Evolutionary conservation across 2,113 vertebrate genomes (phyloP), one percentile per base, ranked within the genome.

Genomic region (Tretioscincus oriximinensis): DNA sequence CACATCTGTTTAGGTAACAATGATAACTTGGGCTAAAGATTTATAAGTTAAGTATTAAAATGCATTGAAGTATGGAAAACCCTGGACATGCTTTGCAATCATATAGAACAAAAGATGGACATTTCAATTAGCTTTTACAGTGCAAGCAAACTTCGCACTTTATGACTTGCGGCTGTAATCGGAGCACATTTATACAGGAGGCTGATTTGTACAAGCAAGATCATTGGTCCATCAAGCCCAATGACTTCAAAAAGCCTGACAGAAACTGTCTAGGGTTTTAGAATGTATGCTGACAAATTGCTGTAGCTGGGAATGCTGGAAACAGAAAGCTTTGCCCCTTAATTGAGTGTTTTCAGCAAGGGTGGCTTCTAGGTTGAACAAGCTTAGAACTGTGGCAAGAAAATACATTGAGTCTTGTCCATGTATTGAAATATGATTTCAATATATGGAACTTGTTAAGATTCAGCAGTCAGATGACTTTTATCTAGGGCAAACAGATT

Each of bases 41-140:
- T 80, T 88, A 63, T 26, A 24, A 81, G 89, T 26, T 73, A 24
- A 76, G 73, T 72, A 11, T 45, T 28, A 51, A 82, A 78, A 80
- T 1, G 49, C 16, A 20, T 4, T 28, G 47, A 89, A 58, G 54
- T 2, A 51, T 16, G 72, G 81, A 21, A 29, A 79, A 64, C 83
- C 0, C 0, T 4, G 79, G 35, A 45, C 10, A 20, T 45, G 70
- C 54, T 60, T 86, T 67, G 41, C 73, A 65, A 63, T 61, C 0
- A 21, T 51, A 45, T 4, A n/a, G 68, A 80, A 51, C 1, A 47
- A 78, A 66, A 70, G 70, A 49, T 63, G 11, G 78, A 64, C 69
- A 35, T 18, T 20, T 81, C 9, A 77, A 80, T 75, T 54, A 9
- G 76, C 82, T 86, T 58, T 79, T 80, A 81, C 49, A 78, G 47